Conservation (phyloP, 2,113 vertebrate genomes). For the Tyrannus savana region DNA sequence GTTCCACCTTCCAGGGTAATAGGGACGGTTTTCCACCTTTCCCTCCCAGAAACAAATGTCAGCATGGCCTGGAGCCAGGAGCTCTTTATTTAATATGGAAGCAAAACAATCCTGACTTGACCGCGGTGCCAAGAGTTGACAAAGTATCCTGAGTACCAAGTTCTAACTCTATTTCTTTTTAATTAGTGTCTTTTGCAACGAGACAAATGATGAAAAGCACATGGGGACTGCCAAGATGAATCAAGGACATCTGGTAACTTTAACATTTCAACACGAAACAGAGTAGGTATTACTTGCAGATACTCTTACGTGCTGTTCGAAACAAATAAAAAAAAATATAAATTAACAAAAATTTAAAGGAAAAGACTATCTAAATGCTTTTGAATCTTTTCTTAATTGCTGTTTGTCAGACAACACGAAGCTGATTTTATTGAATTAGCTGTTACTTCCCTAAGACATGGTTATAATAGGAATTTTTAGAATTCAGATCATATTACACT, state of each 20-base stretch:
- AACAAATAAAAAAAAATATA: background rate
- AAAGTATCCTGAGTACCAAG: conserved; percentile 36
- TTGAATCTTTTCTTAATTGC: background rate
- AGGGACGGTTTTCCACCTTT: conserved; percentile 63
- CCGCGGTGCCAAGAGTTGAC: conserved; percentile 22
- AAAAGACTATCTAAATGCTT: background rate
- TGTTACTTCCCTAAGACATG: background rate
- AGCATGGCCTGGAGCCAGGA: conserved; percentile 64
- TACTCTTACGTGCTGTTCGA: background rate
- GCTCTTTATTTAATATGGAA: background rate
- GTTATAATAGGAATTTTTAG: background rate
- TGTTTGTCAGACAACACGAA: background rate
- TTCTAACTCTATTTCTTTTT: conserved; percentile 43
- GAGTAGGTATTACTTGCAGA: conserved; percentile 10
- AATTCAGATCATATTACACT: background rate
- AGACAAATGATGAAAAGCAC: conserved; percentile 49
- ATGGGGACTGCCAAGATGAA: conserved; percentile 57
- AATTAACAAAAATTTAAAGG: background rate
- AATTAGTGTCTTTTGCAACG: conserved; percentile 53
- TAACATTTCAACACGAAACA: conserved; percentile 20
- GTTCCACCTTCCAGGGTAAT: conserved; percentile 54
- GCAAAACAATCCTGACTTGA: conserved; percentile 45
- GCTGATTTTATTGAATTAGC: background rate
- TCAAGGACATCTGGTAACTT: conserved; percentile 59
- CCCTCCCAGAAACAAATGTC: conserved; percentile 68